Evolutionary conservation across 2,797 vertebrate genomes (phyloP), one percentile per base, ranked within the genome.

Genomic region (Discoglossus pictus): DNA sequence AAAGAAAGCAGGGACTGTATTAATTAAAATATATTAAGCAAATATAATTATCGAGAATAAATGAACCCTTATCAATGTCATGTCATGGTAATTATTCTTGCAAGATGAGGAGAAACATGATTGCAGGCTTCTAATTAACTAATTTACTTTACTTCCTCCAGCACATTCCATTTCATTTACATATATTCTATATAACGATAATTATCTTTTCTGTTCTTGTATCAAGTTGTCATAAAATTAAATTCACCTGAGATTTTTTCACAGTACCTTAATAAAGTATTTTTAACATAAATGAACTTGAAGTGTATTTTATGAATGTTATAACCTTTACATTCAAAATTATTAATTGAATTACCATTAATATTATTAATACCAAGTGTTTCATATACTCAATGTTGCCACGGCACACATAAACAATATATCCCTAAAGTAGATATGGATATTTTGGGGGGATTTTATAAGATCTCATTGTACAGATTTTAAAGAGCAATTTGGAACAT

Each of bases 11-110:
- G 53, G 38, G 36, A 56, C 61, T 64, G 68, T 46, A 59, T 64
- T 71, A 71, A 71, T 71, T 71, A 64, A 71, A 71, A 71, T 71
- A 71, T 59, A 64, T 71, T 71, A 71, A 51, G 53, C 68, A 71
- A 71, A 71, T 64, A 71, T 71, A 71, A 71, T 71, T 64, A 71
- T 71, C 62, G 53, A 43, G 68, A 56, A 64, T 71, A 63, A 71
- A 71, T 71, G 68, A 71, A 71, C 68, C 46, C 68, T 64, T 71
- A 71, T 71, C 68, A 71, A 59, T 70, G 68, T 59, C 61, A 64
- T 71, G 68, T 35, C 61, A 71, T 64, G 61, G 68, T 71, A 71
- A 71, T 71, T 71, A 71, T 64, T 64, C 68, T 42, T 64, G 53
- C 68, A 64, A 71, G 61, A 55, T 44, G 38, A 64, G 61, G 46